Evolutionary conservation across 2,797 vertebrate genomes (phyloP).

Genomic region (Spondyliosoma cantharus): DNA sequence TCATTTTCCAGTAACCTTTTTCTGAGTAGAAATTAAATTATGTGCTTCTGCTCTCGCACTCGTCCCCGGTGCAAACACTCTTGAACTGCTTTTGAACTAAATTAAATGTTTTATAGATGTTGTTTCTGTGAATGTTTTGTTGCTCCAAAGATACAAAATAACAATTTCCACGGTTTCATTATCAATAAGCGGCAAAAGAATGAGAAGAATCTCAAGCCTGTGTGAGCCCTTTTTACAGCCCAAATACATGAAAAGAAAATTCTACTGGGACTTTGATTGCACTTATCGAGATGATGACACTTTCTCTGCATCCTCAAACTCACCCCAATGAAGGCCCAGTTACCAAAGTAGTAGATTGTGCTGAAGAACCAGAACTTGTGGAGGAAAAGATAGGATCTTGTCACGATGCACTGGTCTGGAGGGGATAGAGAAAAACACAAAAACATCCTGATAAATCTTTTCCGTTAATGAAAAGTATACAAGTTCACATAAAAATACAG

Average conservation of each 20-base stretch:
- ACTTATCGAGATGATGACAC: neutral
- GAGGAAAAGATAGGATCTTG: slow-evolving; percentile 95
- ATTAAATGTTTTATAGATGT: slow-evolving; percentile 32
- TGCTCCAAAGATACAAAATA: slow-evolving; percentile 11
- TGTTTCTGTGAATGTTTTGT: slow-evolving; percentile 13
- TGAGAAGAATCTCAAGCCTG: neutral
- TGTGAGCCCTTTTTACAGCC: neutral
- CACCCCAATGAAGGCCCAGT: slow-evolving; percentile 97
- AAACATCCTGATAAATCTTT: too few relatives aligned
- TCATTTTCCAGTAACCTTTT: slow-evolving; percentile 46
- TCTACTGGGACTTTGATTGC: neutral
- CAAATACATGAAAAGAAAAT: neutral
- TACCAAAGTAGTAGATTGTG: slow-evolving; percentile 98
- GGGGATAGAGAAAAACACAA: slow-evolving; percentile 46
- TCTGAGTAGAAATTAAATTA: slow-evolving; percentile 40
- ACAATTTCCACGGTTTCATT: neutral
- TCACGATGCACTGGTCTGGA: slow-evolving; percentile 95
- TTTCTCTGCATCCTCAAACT: slow-evolving; percentile 72
- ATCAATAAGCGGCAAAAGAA: neutral
- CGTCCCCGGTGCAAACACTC: slow-evolving; percentile 1
- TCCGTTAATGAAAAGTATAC: neutral
- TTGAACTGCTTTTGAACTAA: slow-evolving; percentile 19
- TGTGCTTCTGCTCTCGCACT: slow-evolving; percentile 15
- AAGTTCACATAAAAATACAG: neutral
- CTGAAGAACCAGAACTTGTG: slow-evolving; percentile 99